Evolutionary conservation across 2,797 vertebrate species (phyloP).

Genomic region (Cephalopachus bancanus): DNA sequence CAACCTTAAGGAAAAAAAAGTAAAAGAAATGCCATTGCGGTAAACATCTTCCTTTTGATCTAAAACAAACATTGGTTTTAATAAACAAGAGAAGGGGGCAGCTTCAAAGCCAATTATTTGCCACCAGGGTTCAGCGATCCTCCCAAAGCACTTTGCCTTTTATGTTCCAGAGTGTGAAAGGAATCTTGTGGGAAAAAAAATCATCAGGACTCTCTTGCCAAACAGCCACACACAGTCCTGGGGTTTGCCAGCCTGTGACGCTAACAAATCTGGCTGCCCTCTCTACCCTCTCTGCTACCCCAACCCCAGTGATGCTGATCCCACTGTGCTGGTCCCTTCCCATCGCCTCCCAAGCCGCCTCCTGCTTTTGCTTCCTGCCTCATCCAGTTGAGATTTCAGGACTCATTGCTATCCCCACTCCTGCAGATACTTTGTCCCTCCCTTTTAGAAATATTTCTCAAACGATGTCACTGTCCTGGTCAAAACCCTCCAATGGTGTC

Average conservation of each 20-base stretch:
- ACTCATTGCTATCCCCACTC: rapidly evolving
- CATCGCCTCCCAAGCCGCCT: rapidly evolving
- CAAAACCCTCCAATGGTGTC: rapidly evolving
- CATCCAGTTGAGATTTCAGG: neutral
- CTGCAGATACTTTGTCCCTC: neutral
- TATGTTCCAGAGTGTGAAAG: no score
- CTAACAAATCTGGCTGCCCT: no score
- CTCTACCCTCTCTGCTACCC: no score
- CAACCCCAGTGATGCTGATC: rapidly evolving
- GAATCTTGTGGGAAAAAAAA: no score
- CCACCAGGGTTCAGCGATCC: neutral
- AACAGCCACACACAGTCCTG: rapidly evolving
- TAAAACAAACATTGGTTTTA: neutral
- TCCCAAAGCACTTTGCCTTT: neutral
- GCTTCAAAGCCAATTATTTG: neutral
- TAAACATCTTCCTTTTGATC: neutral
- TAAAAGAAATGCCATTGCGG: neutral
- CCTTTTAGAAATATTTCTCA: neutral
- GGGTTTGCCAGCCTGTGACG: no score
- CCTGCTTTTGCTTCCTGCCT: no score
- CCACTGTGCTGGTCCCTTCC: rapidly evolving
- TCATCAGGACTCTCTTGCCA: rapidly evolving
- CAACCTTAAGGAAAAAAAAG: constrained; percentile 82
- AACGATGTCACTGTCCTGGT: rapidly evolving
- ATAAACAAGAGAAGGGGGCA: neutral